Evolutionary conservation across 2,113 vertebrate genomes (phyloP).

Genomic region (Megalops atlanticus): DNA sequence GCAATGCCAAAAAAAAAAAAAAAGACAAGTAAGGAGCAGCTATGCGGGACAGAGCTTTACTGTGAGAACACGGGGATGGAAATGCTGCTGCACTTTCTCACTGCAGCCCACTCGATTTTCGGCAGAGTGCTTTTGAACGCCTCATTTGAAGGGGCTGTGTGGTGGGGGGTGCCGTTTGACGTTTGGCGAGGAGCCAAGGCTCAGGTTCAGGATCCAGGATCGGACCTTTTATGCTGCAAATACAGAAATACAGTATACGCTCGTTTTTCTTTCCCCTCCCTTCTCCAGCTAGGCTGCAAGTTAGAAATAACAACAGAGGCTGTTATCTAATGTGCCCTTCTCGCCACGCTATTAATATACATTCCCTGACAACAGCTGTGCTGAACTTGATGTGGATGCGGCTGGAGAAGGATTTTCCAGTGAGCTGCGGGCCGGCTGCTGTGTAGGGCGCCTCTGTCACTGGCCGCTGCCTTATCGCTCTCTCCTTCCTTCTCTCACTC

Average conservation of each 20-base stretch:
- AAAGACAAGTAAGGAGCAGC: too few species aligned
- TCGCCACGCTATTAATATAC: background rate
- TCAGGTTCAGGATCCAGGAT: background rate
- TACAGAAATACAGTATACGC: background rate
- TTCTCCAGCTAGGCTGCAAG: background rate
- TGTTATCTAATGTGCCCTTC: background rate
- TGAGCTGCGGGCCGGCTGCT: constrained; percentile 24
- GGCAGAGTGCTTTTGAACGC: background rate
- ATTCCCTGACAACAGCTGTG: background rate
- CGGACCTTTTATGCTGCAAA: background rate
- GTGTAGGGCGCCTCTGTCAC: constrained; percentile 47
- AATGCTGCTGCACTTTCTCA: too few species aligned
- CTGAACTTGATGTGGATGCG: background rate
- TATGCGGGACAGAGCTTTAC: too few species aligned
- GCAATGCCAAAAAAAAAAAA: background rate
- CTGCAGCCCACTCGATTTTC: too few species aligned
- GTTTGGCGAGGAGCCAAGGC: background rate
- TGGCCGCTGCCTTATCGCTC: constrained; percentile 48
- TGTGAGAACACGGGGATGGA: too few species aligned
- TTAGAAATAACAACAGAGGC: constrained; percentile 15
- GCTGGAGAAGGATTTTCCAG: background rate
- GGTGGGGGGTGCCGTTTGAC: background rate
- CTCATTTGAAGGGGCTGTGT: background rate
- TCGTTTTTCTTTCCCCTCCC: background rate
- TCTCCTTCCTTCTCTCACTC: background rate